Conservation (phyloP, 2,888 invertebrate genomes). For the Slavum lentiscoides region DNA sequence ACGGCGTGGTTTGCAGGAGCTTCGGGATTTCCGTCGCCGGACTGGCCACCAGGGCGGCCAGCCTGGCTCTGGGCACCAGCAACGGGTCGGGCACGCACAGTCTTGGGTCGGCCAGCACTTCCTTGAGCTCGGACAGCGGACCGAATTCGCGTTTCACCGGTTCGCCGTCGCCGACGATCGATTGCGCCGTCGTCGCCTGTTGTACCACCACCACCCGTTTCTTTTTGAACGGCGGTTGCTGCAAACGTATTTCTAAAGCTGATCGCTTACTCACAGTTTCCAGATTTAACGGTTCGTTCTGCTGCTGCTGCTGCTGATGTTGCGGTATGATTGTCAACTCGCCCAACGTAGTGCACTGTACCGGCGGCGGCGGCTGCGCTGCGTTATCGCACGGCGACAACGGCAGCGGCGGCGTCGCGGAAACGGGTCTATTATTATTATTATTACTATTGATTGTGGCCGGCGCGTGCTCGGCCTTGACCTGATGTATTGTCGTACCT, state of each 20-base stretch:
- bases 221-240: constrained; percentile 15
- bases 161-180: too few relatives aligned
- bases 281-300: constrained; percentile 39
- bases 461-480: constrained; percentile 21
- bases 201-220: constrained; percentile 9
- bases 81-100: constrained; percentile 80
- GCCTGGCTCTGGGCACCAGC: constrained; percentile 75
- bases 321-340: constrained; percentile 37
- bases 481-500: constrained; percentile 56
- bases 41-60: constrained; percentile 71
- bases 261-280: constrained; percentile 45
- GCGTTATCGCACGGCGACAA: background rate
- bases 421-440: constrained; percentile 55
- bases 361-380: constrained; percentile 55
- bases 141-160: constrained; percentile 56
- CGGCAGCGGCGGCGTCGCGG: background rate
- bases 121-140: constrained; percentile 73
- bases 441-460: background rate
- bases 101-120: constrained; percentile 69
- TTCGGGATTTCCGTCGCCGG: constrained; percentile 79
- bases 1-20: constrained; percentile 60
- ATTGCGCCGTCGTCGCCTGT: background rate
- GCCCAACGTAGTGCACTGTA: constrained; percentile 49
- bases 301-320: too few relatives aligned
- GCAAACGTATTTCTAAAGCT: constrained; percentile 35